Base-by-base conservation (phyloP, 64 coral and sea anemone species). In the Stichodactyla mertensii region DNA sequence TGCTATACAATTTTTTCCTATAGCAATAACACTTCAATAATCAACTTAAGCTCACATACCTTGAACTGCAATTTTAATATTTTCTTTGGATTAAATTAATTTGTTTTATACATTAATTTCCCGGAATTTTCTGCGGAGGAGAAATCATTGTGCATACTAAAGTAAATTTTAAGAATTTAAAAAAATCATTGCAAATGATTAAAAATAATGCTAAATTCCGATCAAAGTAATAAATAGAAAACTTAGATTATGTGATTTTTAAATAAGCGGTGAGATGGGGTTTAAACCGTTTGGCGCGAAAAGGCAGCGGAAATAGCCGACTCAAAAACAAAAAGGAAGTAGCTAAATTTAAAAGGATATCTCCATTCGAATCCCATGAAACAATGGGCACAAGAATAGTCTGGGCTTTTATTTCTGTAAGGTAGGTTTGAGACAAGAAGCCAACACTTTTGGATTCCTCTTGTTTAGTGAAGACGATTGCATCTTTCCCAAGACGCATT, bases 361-460 rank as follows among this genome's bases (percentile, higher is more conserved):
- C 89, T 79, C 79, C 91, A n/a, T 86, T 18, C 52, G 91, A 84
- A 88, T 99, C 97, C 97, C 97, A 99, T 0, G 97, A 94, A 11
- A 94, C 93, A 45, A 99, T 92, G 1, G 97, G 97, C 57, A 99
- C 97, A 23, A 99, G 77, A n/a, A 99, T 91, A 18, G 93, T 99
- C 64, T 94, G 92, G 64, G 97, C 97, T 87, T 99, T 92, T 20
- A 95, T 93, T 51, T 84, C 67, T 87, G 92, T 88, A 6, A 99
- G 83, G 77, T 99, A 99, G 8, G 90, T 99, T 86, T 99, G 97
- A 12, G 97, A 99, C 0, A 99, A 82, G 70, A 95, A 95, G 16
- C 97, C 97, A 18, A 99, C 91, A 57, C 97, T 99, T 78, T 74
- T 88, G 0, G 90, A 84, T 0, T 90, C 71, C 2, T 60, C 82